Evolutionary conservation across 2,797 vertebrate genomes (phyloP).

Genomic region (Cryptoprocta ferox): DNA sequence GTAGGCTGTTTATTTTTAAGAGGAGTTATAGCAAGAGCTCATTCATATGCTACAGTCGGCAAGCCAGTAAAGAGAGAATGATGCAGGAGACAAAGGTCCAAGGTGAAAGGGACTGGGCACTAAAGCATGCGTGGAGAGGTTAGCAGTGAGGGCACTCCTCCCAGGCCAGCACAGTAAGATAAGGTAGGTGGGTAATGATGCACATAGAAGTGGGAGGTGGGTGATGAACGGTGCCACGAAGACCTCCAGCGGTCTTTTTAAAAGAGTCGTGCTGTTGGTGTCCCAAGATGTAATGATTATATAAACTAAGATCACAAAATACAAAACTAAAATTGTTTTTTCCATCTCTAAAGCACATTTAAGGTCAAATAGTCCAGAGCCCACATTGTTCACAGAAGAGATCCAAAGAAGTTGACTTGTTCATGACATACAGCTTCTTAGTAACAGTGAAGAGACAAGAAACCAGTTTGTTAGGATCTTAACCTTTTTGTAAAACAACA

Average conservation of each 20-base stretch:
- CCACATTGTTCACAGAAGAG: neutral
- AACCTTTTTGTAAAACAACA: neutral
- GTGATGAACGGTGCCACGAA: neutral
- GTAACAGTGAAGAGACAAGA: neutral
- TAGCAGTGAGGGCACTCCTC: neutral
- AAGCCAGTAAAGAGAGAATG: neutral
- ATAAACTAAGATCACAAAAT: neutral
- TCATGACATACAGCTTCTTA: neutral
- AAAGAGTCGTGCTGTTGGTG: neutral
- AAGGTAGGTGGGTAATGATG: neutral
- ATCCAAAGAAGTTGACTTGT: neutral
- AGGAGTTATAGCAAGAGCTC: neutral
- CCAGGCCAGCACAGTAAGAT: neutral
- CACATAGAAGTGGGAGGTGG: neutral
- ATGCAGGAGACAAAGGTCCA: neutral
- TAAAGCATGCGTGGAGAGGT: neutral
- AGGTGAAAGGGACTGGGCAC: neutral
- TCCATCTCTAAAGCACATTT: neutral
- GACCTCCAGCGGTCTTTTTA: neutral
- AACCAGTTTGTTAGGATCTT: neutral
- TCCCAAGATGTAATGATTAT: neutral
- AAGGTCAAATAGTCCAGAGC: neutral
- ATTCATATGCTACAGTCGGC: neutral
- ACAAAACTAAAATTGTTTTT: conserved; percentile 1
- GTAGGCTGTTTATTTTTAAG: neutral